phyloP scores from a whole-genome alignment of 2,113 vertebrate species.

The Lipotes vexillifer region DNA sequence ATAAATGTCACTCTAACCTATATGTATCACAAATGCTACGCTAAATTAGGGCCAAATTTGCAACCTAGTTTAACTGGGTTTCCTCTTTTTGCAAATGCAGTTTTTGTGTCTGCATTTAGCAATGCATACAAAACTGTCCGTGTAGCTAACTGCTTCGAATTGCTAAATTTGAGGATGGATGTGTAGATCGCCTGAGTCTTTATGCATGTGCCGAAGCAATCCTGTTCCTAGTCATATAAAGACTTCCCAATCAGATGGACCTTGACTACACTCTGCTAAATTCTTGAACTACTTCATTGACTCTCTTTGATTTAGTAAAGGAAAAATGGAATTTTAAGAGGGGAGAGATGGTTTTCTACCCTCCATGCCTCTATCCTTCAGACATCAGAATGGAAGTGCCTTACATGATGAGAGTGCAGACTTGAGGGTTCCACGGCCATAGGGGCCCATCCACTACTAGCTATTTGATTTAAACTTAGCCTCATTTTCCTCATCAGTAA shows the following conservation, averaged over 20 bases:
- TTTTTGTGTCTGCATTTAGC: constrained; percentile 78
- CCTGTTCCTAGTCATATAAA: constrained; percentile 30
- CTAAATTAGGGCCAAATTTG: constrained; percentile 80
- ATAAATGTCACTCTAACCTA: constrained; percentile 80
- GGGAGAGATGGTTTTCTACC: not conserved
- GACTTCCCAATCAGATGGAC: constrained; percentile 56
- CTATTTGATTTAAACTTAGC: not conserved
- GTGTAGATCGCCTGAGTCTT: constrained; percentile 57
- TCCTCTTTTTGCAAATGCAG: constrained; percentile 77
- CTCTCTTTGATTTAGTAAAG: constrained; percentile 23
- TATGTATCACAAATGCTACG: constrained; percentile 79
- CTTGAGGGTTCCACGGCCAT: not conserved
- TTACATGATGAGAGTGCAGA: not conserved
- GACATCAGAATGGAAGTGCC: not conserved
- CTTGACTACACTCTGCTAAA: not conserved
- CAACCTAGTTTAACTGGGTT: constrained; percentile 79
- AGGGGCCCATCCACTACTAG: not conserved
- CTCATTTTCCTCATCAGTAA: not conserved
- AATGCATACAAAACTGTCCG: constrained; percentile 77
- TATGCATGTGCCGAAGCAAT: constrained; percentile 51
- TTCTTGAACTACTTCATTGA: constrained; percentile 32
- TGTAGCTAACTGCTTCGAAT: constrained; percentile 68
- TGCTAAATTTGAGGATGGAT: constrained; percentile 72
- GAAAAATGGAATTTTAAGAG: constrained; percentile 6
- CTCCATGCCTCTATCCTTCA: not conserved